Percentiles rank a stretch among this genome's conserved stretches.
Conservation (phyloP, 2,113 vertebrate species). For the Phodopus roborovskii region DNA sequence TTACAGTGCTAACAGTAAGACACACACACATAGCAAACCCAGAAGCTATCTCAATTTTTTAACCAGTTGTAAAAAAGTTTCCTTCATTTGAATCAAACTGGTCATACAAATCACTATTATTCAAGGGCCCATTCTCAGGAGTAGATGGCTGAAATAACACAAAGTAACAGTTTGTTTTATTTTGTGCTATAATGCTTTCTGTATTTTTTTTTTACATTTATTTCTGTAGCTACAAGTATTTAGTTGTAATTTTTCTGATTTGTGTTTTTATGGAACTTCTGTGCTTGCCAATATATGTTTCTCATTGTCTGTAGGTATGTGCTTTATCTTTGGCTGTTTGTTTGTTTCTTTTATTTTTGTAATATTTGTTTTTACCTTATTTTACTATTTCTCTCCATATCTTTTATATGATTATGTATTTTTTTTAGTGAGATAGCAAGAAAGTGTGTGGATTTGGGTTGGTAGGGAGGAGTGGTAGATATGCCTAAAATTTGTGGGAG, state of each 20-base stretch:
- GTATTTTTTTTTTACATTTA: not conserved
- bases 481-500: not conserved
- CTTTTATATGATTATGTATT: not conserved
- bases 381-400: not conserved
- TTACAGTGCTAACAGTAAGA: not conserved
- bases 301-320: not conserved
- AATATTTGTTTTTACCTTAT: not conserved
- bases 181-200: not conserved
- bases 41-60: not conserved
- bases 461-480: rapidly evolving
- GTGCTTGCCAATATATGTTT: not conserved
- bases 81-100: not conserved
- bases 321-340: not conserved
- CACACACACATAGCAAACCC: not conserved
- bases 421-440: not conserved
- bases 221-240: not conserved
- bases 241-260: not conserved
- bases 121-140: too few relatives aligned
- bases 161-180: not conserved
- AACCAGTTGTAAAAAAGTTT: not conserved
- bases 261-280: not conserved
- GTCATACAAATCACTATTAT: not conserved
- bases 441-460: not conserved
- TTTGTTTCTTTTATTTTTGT: not conserved
- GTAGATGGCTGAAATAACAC: not conserved